Conservation (phyloP, 23 tunicate species). For the Ciona savignyi region DNA sequence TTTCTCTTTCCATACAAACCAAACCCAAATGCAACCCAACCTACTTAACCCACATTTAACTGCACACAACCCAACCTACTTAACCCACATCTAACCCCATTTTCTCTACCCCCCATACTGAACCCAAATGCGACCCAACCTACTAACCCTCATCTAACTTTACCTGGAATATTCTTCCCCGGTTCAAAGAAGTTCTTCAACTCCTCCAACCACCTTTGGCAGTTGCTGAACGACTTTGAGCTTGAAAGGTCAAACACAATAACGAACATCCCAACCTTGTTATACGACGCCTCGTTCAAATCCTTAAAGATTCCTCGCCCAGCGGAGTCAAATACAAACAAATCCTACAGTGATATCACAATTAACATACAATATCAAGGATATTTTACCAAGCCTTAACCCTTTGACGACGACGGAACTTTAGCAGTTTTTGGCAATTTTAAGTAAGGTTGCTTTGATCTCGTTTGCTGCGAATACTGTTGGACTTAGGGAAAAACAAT, state of each 20-base stretch:
- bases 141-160: background rate
- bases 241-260: slow-evolving; percentile 82
- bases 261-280: slow-evolving; percentile 61
- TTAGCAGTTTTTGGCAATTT: too few relatives aligned
- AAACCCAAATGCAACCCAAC: too few relatives aligned
- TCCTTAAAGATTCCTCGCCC: slow-evolving; percentile 56
- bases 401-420: too few relatives aligned
- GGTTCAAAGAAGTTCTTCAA: slow-evolving; percentile 41
- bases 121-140: too few relatives aligned
- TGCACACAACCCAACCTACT: too few relatives aligned
- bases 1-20: too few relatives aligned
- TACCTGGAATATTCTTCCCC: slow-evolving; percentile 50
- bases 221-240: slow-evolving; percentile 34
- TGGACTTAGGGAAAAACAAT: too few relatives aligned
- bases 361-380: background rate
- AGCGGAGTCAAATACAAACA: slow-evolving; percentile 74
- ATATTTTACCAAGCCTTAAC: background rate
- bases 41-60: too few relatives aligned
- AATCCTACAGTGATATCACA: slow-evolving; percentile 20
- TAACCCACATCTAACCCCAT: too few relatives aligned
- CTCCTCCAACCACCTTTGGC: slow-evolving; percentile 61
- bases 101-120: too few relatives aligned
- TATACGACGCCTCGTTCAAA: slow-evolving; percentile 47
- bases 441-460: too few relatives aligned
- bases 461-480: too few relatives aligned